Evolutionary conservation across 2,888 invertebrate species (phyloP).

Genomic region (Orchestes rusci): DNA sequence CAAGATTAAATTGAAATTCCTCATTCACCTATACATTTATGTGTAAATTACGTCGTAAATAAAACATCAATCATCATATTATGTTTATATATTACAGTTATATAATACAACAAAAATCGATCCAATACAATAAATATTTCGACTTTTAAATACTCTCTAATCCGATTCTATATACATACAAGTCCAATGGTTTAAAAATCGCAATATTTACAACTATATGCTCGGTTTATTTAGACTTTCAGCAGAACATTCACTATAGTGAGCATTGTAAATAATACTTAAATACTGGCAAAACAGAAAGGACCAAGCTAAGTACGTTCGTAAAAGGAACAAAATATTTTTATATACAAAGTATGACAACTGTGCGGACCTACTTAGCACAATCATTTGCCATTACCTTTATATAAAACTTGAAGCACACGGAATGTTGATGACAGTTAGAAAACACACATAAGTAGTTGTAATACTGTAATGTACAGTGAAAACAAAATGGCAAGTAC

Average conservation of each 20-base stretch:
- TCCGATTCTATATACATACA: slow-evolving; percentile 24
- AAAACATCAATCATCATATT: no score
- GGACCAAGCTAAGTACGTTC: slow-evolving; percentile 27
- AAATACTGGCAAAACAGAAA: slow-evolving; percentile 37
- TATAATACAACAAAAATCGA: slow-evolving; percentile 39
- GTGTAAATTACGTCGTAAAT: no score
- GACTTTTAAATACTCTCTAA: slow-evolving; percentile 30
- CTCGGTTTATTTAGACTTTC: no score
- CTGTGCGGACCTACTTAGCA: no score
- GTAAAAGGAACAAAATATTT: no score
- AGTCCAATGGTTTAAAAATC: slow-evolving; percentile 29
- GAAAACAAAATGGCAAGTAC: slow-evolving; percentile 33
- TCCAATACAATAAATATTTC: slow-evolving; percentile 24
- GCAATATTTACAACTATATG: slow-evolving; percentile 22
- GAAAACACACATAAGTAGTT: slow-evolving; percentile 22
- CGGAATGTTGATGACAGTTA: not conserved
- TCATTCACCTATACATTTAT: no score
- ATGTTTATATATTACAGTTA: slow-evolving; percentile 43
- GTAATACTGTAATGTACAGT: slow-evolving; percentile 35
- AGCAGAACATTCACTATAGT: slow-evolving; percentile 30
- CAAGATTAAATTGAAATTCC: no score
- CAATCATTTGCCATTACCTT: not conserved
- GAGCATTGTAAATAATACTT: slow-evolving; percentile 22
- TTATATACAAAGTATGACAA: no score
- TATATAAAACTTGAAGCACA: not conserved